Percentiles rank a stretch among this genome's conserved stretches.
Conservation (phyloP, 2,113 vertebrate genomes). For the Microtus pennsylvanicus region DNA sequence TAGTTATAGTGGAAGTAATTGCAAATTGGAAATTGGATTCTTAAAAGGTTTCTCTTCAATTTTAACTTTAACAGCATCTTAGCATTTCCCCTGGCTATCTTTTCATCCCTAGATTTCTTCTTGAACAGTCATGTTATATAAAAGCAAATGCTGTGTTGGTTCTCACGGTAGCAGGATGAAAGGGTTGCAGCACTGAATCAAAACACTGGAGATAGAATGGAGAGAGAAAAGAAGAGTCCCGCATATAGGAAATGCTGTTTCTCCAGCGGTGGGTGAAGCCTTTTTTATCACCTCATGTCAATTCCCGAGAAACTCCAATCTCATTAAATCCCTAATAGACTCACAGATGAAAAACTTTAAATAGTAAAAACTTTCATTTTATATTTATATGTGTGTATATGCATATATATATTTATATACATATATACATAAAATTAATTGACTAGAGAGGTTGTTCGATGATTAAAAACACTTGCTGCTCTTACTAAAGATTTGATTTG, state of each 20-base stretch:
- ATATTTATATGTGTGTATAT: not conserved
- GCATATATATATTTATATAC: not conserved
- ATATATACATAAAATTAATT: not conserved
- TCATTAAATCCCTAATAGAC: not conserved
- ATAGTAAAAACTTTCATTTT: not conserved
- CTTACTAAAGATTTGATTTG: not conserved
- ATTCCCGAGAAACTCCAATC: not conserved
- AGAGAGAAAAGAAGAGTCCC: not conserved
- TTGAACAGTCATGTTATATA: not conserved
- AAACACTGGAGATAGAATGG: not conserved
- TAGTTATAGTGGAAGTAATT: not conserved
- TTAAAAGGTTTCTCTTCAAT: not conserved
- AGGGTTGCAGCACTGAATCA: not conserved
- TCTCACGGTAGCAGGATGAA: not conserved
- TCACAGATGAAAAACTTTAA: not conserved
- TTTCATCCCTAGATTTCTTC: not conserved
- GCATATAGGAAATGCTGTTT: not conserved
- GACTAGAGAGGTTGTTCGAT: not conserved
- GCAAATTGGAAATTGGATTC: not conserved
- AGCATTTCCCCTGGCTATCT: not conserved
- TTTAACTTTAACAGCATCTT: slow-evolving; percentile 11
- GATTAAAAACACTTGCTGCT: not conserved
- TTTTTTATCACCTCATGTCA: not conserved
- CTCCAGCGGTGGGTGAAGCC: not conserved
- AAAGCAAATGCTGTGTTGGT: not conserved